Base-by-base conservation (phyloP, 2,797 vertebrate genomes). In the Myioborus miniatus region DNA sequence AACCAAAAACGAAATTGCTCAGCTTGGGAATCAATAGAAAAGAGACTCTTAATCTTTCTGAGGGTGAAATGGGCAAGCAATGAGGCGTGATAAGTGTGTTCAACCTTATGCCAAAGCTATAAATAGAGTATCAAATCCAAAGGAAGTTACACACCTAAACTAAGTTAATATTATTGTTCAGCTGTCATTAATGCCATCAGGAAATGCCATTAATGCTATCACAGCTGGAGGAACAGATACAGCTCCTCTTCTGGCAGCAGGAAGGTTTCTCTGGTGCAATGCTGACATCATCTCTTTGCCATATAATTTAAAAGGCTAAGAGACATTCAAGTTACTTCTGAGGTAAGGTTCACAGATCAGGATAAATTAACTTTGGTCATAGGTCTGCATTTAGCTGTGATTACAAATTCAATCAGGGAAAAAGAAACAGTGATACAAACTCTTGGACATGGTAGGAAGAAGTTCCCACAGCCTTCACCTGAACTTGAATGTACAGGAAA, bases 11-110 rank as follows among this genome's bases (percentile, higher is more conserved):
- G 16, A 96, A 98, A 97, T 95, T 96, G 93, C 95, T 95, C 90
- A 92, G 76, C 83, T 87, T 95, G 47, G 52, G 76, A 97, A 97
- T 98, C 97, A 97, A 97, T 98, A 97, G 91, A 91, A 93, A 74
- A 91, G 82, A 83, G 67, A 96, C 59, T 89, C 88, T 88, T 91
- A 96, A 94, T 96, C 97, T 86, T 92, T 93, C 85, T 90, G 87
- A 95, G 78, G 83, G 58, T 94, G 94, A 96, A 97, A 96, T 80
- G 90, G 93, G 52, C 90, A 97, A 81, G 77, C 93, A 97, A 92
- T 83, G 90, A 97, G 94, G 93, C 62, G 16, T 90, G 74, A 24
- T 96, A 94, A 95, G 79, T 78, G 78, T 87, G 59, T 87, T 96
- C 92, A 91, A 83, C 56, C 59, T 92, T 82, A 44, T 70, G 62